Base-by-base conservation (phyloP, 2,888 invertebrate species). In the Callyntrura sp. region DNA sequence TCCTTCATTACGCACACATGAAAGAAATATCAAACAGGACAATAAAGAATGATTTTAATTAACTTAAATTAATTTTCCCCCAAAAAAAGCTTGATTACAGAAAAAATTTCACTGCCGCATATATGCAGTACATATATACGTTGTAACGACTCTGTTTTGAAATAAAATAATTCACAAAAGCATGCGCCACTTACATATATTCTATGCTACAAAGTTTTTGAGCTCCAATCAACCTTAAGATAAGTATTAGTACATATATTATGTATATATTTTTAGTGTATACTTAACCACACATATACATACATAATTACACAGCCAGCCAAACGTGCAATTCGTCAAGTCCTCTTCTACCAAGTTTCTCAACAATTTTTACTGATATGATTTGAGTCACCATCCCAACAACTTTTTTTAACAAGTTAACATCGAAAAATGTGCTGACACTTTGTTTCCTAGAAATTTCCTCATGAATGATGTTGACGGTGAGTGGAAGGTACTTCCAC, bases 241-340 rank as follows among this genome's bases (percentile, higher is more conserved):
- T 48, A 23, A 81, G 0, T 76, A 45, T 45, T 48, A 73, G 60
- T 73, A 68, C 51, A 35, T 55, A 86, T 62, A 0, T 57, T 78
- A 35, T 55, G 28, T 78, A 55, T 35, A 78, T 57, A 78, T 51
- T 55, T 35, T 45, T n/a, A 70, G 6, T 70, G n/a, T 14, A 9
- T 25, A 23, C 25, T 25, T 55, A 25, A 28, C 12, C 11, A 76
- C 51, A 76, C 25, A 25, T 51, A 55, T 51, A 55, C 23, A 73
- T 12, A 48, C 20, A 35, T 35, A 48, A 48, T 76, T 55, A n/a
- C 28, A 78, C 78, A 68, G 85, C 85, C 85, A 85, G 85, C 78
- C 85, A 85, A 85, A 90, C 90, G 90, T 90, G 90, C 90, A 85
- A 81, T 43, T 85, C 90, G 90, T 85, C 90, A 85, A 90, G 85